phyloP scores from a whole-genome alignment of 2,888 invertebrate genomes.

The Drosophila kanekoi region DNA sequence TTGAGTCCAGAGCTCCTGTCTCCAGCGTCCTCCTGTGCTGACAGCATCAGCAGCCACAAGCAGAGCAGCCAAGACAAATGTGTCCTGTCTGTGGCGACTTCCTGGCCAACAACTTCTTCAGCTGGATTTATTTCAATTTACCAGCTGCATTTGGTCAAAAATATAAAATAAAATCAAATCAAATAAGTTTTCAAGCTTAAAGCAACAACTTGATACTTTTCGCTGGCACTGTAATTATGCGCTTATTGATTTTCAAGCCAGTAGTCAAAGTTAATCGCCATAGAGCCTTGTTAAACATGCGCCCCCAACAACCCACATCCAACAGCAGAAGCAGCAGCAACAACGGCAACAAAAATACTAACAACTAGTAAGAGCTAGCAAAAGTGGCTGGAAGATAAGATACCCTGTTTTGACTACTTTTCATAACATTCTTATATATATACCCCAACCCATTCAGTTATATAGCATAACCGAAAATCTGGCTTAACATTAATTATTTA shows the following conservation, averaged over 20 bases:
- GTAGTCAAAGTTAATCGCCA: constrained; percentile 54
- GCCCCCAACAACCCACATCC: constrained; percentile 25
- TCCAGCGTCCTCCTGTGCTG: constrained; percentile 21
- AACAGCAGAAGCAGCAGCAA: constrained; percentile 10
- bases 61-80: constrained; percentile 53
- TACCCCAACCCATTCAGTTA: too few relatives aligned
- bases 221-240: constrained; percentile 61
- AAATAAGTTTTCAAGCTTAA: constrained; percentile 24
- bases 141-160: constrained; percentile 30
- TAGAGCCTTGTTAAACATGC: constrained; percentile 57
- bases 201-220: constrained; percentile 28
- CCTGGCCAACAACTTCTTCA: constrained; percentile 22
- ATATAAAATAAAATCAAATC: neutral
- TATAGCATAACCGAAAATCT: too few relatives aligned
- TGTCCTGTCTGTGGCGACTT: constrained; percentile 43
- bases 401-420: constrained; percentile 1
- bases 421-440: too few relatives aligned
- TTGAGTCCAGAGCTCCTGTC: constrained; percentile 39
- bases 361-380: neutral
- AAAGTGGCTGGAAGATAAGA: constrained; percentile 10
- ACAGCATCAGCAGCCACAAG: constrained; percentile 35
- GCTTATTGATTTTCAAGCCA: constrained; percentile 67
- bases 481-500: too few relatives aligned
- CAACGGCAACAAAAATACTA: constrained; percentile 16
- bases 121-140: constrained; percentile 75